These are phyloP conservation scores for Poicephalus gulielmi DNA, from an alignment of 2,113 vertebrate species.

Conservation along the genomic window DNA sequence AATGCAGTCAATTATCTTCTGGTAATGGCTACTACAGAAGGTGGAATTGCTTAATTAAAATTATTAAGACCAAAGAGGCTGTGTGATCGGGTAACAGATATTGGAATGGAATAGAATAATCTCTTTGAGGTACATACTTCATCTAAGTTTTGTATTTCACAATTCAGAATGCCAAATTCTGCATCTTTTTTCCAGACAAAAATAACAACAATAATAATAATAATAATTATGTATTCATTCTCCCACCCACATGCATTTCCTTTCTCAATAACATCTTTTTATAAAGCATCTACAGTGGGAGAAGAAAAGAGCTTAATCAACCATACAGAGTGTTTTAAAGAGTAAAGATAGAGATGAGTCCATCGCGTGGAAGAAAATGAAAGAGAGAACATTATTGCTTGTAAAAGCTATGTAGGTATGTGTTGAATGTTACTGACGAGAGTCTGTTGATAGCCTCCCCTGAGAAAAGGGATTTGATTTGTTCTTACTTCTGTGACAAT, in stretches of 20 bases:
- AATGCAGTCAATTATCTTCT: slow-evolving; percentile 78
- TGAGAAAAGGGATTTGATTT: background rate
- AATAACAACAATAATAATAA: background rate
- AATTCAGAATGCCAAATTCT: slow-evolving; percentile 40
- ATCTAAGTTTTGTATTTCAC: slow-evolving; percentile 27
- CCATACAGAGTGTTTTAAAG: background rate
- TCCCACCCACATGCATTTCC: background rate
- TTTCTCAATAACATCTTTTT: slow-evolving; percentile 19
- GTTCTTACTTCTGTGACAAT: background rate
- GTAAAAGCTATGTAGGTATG: background rate
- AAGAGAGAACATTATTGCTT: background rate
- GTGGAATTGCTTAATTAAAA: slow-evolving; percentile 79
- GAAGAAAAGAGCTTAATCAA: background rate
- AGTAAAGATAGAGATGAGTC: background rate
- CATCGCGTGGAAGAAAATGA: background rate
- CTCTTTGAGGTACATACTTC: slow-evolving; percentile 26
- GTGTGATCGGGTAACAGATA: slow-evolving; percentile 65
- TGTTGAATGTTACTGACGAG: background rate
- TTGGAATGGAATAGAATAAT: slow-evolving; percentile 58
- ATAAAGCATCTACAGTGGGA: background rate
- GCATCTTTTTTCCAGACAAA: slow-evolving; percentile 14
- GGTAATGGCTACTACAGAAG: slow-evolving; percentile 72
- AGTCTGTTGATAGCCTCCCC: background rate
- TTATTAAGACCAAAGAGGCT: slow-evolving; percentile 71
- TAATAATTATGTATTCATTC: background rate